These are phyloP conservation scores for Recurvirostra avosetta DNA, from an alignment of 2,113 vertebrate genomes.

Conservation along the genomic window DNA sequence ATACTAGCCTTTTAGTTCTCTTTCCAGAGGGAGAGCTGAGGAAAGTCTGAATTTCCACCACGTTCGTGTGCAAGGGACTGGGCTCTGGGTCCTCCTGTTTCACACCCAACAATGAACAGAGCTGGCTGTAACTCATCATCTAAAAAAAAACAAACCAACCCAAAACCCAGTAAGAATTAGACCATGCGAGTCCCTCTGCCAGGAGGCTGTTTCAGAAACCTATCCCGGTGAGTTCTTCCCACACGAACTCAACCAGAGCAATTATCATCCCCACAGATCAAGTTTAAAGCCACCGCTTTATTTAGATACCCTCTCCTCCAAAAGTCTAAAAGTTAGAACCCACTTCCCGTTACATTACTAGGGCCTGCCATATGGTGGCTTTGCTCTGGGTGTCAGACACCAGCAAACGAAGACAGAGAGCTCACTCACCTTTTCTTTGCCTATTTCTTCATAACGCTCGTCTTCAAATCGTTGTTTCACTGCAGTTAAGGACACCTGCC, in stretches of 20 bases:
- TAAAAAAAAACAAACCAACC: not conserved
- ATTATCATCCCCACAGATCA: not conserved
- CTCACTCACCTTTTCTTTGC: slow-evolving; percentile 82
- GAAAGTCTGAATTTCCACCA: slow-evolving; percentile 84
- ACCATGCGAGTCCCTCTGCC: not conserved
- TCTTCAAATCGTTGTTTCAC: slow-evolving; percentile 96
- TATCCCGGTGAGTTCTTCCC: not conserved
- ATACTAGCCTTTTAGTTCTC: slow-evolving; percentile 82
- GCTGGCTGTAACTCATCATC: slow-evolving; percentile 86
- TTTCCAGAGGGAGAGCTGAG: slow-evolving; percentile 89
- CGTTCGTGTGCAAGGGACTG: slow-evolving; percentile 44
- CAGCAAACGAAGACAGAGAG: not conserved
- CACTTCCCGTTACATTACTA: not conserved
- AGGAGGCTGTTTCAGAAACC: not conserved
- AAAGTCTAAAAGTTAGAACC: not conserved
- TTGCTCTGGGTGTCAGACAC: not conserved
- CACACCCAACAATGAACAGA: slow-evolving; percentile 86
- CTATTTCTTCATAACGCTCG: slow-evolving; percentile 85
- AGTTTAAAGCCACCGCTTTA: not conserved
- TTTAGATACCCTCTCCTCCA: not conserved
- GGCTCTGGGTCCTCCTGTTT: slow-evolving; percentile 76
- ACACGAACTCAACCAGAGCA: not conserved
- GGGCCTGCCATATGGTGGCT: not conserved
- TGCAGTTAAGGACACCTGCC: slow-evolving; percentile 90
- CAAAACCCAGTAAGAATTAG: not conserved